Evolutionary conservation across 2,797 vertebrate genomes (phyloP).

Genomic region (Trachops cirrhosus): DNA sequence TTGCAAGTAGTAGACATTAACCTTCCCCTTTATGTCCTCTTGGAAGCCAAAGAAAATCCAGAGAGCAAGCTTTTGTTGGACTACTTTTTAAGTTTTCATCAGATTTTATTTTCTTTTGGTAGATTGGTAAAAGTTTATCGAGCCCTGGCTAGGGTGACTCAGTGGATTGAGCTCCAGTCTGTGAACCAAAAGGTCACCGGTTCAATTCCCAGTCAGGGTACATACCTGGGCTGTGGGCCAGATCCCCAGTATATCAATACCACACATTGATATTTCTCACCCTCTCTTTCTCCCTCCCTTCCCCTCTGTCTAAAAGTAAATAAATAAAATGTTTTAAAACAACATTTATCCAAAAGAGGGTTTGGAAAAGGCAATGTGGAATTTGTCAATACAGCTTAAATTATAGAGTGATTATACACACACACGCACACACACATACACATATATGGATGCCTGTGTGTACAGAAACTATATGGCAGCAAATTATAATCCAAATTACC

Average conservation of each 20-base stretch:
- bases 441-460: neutral
- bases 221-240: too few species aligned
- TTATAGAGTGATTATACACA: neutral
- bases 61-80: neutral
- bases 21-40: neutral
- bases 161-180: too few species aligned
- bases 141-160: too few species aligned
- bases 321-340: neutral
- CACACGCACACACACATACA: too few species aligned
- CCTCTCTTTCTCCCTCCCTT: too few species aligned
- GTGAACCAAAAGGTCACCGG: too few species aligned
- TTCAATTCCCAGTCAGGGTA: too few species aligned
- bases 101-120: neutral
- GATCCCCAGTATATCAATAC: too few species aligned
- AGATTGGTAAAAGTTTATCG: neutral
- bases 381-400: neutral
- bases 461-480: neutral
- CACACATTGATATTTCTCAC: too few species aligned
- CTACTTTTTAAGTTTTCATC: neutral
- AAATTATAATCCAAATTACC: neutral
- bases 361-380: neutral
- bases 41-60: neutral
- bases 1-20: neutral
- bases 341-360: neutral
- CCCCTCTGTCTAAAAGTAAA: too few species aligned